Evolutionary conservation across 2,113 vertebrate species (phyloP), one percentile per base, ranked within the genome.

Genomic region (Ceyx margarethae): DNA sequence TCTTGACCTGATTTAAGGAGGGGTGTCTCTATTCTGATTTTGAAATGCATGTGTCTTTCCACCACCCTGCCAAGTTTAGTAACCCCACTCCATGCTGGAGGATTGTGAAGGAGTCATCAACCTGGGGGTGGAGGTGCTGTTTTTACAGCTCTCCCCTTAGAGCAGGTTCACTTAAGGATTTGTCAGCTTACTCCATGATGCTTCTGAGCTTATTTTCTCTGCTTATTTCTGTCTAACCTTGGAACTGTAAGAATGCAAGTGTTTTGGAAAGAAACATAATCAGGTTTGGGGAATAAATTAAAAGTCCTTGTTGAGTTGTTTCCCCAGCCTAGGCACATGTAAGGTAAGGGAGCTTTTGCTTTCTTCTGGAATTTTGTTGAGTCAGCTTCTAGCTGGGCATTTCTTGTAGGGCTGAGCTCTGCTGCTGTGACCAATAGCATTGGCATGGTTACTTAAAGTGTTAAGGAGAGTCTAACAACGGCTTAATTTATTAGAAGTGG

Each of bases 1-100:
- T 17, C 40, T 26, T 65, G 35, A 26, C 7, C 56, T 64, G 25
- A 48, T 75, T 42, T 58, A 48, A 61, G 46, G 13, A 73, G 25
- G 15, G 28, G 18, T 31, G 3, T 22, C 42, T 25, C 18, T 17
- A 1, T 48, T 3, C 1, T 1, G 4, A 11, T 33, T 42, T 35
- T 76, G 42, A 81, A 61, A 50, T 43, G 8, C 18, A 3, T 4
- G 7, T 53, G 15, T n/a, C 8, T 85, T 51, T 33, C 21, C 61
- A 2, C 7, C 17, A 22, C 31, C 18, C 50, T 50, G 42, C 46
- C 5, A 10, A 10, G 9, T 31, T 42, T 7, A 35, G 42, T 62
- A 37, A 28, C 25, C 21, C 12, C 37, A 25, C 20, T 66, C 28
- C 17, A 33, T 58, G 62, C 33, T 86, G 53, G 45, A 37, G 56